Evolutionary conservation across 2,888 invertebrate genomes (phyloP), one percentile per base, ranked within the genome.

Genomic region (Therioaphis trifolii): DNA sequence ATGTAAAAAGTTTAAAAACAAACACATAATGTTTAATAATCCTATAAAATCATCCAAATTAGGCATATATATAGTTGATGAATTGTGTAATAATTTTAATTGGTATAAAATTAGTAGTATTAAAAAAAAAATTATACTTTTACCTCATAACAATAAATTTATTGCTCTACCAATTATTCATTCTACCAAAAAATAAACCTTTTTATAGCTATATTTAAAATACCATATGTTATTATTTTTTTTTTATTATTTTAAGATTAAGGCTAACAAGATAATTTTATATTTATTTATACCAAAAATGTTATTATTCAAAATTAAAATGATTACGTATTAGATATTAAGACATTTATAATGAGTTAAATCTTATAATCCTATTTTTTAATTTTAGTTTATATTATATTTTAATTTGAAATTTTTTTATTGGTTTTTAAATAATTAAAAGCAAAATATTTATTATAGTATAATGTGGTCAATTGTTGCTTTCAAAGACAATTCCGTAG

Each of bases 1-100:
- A n/a, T n/a, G n/a, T n/a, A n/a, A n/a, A n/a, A n/a, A n/a, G 7
- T 69, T 69, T 69, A n/a, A 69, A 69, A 46, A 69, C 46, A 69
- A 69, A 46, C n/a, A 24, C 0, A 15, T 21, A 69, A 43, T 69
- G 21, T 46, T 69, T 12, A 24, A 24, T 69, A 69, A 69, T 43
- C 69, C 46, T 46, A 69, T 69, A 43, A 4, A 46, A 46, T 69
- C 69, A 69, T 24, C 43, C 43, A 24, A 24, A 24, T 46, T 69
- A 69, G 24, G 43, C 43, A 69, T 69, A 21, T 69, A 69, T 69
- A 46, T 46, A 43, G 46, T 69, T 46, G 15, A 69, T 2, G 4
- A 69, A 15, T 69, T 69, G 43, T 46, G 14, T 15, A 15, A 69
- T 43, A 46, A 69, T 24, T 69, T n/a, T 46, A 15, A n/a, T 9